These are phyloP conservation scores for Chrysolina americana DNA, from an alignment of 2,888 invertebrate genomes.

Conservation along the genomic window DNA sequence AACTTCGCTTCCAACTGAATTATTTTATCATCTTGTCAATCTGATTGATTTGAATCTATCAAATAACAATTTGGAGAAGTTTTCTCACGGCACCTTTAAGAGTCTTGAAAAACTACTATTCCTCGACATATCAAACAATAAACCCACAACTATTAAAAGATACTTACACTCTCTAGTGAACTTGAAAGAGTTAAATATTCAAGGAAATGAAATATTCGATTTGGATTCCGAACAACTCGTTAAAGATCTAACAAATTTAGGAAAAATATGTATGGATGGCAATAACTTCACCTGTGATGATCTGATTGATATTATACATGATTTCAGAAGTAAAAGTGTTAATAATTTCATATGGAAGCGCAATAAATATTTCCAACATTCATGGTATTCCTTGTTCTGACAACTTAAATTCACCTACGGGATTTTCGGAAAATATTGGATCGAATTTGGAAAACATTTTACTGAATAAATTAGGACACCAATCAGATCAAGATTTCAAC, in stretches of 20 bases:
- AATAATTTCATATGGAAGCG: slow-evolving; percentile 12
- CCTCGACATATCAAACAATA: slow-evolving; percentile 37
- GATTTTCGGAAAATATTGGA: slow-evolving; percentile 20
- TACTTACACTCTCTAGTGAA: slow-evolving; percentile 27
- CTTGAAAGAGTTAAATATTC: slow-evolving; percentile 31
- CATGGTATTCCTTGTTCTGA: slow-evolving; percentile 36
- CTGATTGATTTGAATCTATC: slow-evolving; percentile 37
- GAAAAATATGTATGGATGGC: slow-evolving; percentile 22
- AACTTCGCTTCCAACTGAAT: slow-evolving; percentile 20
- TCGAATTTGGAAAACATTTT: slow-evolving; percentile 28
- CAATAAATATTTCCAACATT: slow-evolving; percentile 31
- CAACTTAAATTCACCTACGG: background rate
- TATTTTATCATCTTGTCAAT: slow-evolving; percentile 27
- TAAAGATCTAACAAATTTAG: background rate
- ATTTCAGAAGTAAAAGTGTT: background rate
- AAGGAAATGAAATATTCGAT: slow-evolving; percentile 30
- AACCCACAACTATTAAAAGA: slow-evolving; percentile 26
- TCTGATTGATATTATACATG: slow-evolving; percentile 20
- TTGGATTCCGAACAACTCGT: slow-evolving; percentile 26
- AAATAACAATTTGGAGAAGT: slow-evolving; percentile 28
- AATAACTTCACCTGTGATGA: slow-evolving; percentile 35
- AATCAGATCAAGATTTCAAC: background rate
- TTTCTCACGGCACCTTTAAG: slow-evolving; percentile 39
- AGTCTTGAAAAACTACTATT: slow-evolving; percentile 24
- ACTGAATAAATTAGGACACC: background rate